Evolutionary conservation across 2,797 vertebrate genomes (phyloP), one percentile per base, ranked within the genome.

Genomic region (Phoebastria nigripes): DNA sequence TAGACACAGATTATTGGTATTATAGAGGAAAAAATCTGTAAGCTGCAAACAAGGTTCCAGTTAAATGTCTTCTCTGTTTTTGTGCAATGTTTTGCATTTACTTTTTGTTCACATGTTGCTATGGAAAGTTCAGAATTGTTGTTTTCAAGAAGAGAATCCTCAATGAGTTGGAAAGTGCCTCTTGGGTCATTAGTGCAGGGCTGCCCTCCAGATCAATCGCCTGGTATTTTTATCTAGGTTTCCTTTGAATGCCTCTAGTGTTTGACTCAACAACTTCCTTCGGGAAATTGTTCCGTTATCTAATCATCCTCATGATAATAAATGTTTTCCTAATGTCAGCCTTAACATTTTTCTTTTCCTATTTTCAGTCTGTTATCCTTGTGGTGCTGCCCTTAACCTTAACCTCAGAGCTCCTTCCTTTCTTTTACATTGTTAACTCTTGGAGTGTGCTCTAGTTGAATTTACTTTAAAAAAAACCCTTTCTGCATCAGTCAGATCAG

Each of bases 281-380:
- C 93, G 94, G 95, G 95, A 96, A 97, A 95, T 96, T 66, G 94
- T 95, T 93, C 81, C 88, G 63, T 94, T 96, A 94, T 94, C 91
- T 97, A 95, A 97, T 95, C 89, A 95, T 77, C 37, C 79, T 87
- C 91, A 69, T 69, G 83, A 96, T 94, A 96, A 96, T 90, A 94
- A 96, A 89, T 94, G 85, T 87, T 94, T 96, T 94, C 92, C 89
- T 95, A 91, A 78, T 95, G 90, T 95, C 90, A 95, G n/a, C 42
- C 74, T 82, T 93, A 83, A 86, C 78, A 31, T 95, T 95, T 91
- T 91, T 93, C 62, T 94, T 84, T 71, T 67, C 54, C 85, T 91
- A 37, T 95, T 97, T 96, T 87, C 78, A 89, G 71, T 73, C 59
- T 82, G 28, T 87, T 94, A 52, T 70, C 58, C 85, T 93, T 86